Base-by-base conservation (phyloP, 2,888 invertebrate genomes). In the Sussaba pulchella region DNA sequence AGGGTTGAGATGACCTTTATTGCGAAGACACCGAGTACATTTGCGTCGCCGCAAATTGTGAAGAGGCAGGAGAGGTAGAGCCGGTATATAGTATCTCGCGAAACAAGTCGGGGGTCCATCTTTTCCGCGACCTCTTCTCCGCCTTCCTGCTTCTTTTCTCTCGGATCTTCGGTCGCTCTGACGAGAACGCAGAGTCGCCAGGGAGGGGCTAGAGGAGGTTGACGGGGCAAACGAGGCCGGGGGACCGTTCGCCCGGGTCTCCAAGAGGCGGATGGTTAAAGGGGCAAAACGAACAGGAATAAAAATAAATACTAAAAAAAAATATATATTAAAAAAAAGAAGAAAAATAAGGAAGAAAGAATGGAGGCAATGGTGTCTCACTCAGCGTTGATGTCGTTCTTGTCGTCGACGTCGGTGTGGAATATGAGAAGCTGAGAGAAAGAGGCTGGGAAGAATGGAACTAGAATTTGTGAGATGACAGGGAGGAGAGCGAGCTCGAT, bases 141-240 rank as follows among this genome's bases (percentile, higher is more conserved):
- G 70, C 63, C 69, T 36, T 76, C 61, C 70, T 31, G 45, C 52
- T 52, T 61, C 76, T 70, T 64, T 70, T 76, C 54, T 76, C 63
- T 64, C 59, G 63, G 64, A 63, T 50, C 63, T 63, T 54, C 70
- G 70, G 54, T 50, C 52, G 54, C 24, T 57, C 17, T 14, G 14
- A 67, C 31, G 67, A 63, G 69, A 61, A 24, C 64, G 36, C 14
- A 6, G 5, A 47, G 52, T 17, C 24, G 31, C 12, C n/a, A 50
- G 50, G 10, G 52, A n/a, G 26, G 21, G 14, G 17, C 52, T 9
- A 9, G n/a, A 24, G 3, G 45, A 43, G 43, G 17, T 21, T 45
- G 43, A 45, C 54, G 24, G 43, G 31, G 36, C 14, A 19, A 47
- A 17, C 24, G 59, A 67, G 74, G 47, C 50, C 66, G 12, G 31